Percentiles rank a stretch among this genome's conserved stretches.
Conservation (phyloP, 1,140 invertebrate species). For the Babylonia areolata region DNA sequence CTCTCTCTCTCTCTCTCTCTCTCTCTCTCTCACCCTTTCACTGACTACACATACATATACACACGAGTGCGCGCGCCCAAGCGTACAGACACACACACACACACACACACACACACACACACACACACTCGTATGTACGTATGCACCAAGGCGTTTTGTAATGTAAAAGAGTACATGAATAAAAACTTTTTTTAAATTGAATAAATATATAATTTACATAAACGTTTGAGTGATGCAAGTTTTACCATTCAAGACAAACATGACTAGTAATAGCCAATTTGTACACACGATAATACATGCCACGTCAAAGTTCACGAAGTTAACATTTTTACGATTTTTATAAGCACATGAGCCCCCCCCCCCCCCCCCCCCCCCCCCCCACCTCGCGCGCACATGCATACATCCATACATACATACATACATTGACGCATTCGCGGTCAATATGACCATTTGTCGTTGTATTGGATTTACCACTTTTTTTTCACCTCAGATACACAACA, state of each 20-base stretch:
- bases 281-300: background rate
- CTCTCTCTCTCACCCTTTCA: constrained; percentile 2
- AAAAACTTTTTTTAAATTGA: too few species aligned
- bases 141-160: too few species aligned
- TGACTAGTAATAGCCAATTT: background rate
- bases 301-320: too few species aligned
- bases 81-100: background rate
- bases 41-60: background rate
- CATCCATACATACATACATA: constrained; percentile 29
- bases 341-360: too few species aligned
- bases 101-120: constrained; percentile 17
- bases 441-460: too few species aligned
- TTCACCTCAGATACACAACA: too few species aligned
- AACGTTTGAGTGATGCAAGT: background rate
- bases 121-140: background rate
- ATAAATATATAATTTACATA: background rate
- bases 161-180: too few species aligned
- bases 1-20: constrained; percentile 12
- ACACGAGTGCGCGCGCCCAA: background rate
- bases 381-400: background rate
- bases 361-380: too few species aligned
- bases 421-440: background rate
- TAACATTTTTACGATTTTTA: too few species aligned
- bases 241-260: background rate
- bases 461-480: too few species aligned